These are phyloP conservation scores for Exephanes ischioxanthus DNA, from an alignment of 2,888 invertebrate species.

Conservation along the genomic window DNA sequence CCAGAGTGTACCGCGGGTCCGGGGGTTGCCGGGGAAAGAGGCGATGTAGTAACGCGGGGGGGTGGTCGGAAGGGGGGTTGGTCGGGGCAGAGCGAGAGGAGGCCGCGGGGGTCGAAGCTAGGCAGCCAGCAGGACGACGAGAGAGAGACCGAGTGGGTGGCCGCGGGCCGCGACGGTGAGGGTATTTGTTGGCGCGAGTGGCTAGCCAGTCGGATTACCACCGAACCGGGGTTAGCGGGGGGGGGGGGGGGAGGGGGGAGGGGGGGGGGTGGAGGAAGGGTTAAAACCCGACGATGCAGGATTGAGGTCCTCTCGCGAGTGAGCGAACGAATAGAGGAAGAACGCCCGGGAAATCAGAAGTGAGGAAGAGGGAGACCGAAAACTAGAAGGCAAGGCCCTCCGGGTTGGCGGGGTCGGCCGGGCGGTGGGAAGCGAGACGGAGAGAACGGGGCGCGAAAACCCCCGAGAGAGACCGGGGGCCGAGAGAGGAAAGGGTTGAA, in stretches of 20 bases:
- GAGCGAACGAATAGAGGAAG: slow-evolving; percentile 58
- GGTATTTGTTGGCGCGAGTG: slow-evolving; percentile 85
- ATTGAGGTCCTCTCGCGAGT: slow-evolving; percentile 40
- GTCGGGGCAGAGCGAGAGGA: too few species aligned
- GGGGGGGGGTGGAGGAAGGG: slow-evolving; percentile 66
- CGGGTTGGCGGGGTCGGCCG: slow-evolving; percentile 45
- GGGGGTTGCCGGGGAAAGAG: slow-evolving; percentile 50
- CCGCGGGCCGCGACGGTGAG: slow-evolving; percentile 79
- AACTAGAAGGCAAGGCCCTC: slow-evolving; percentile 40
- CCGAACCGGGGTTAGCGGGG: slow-evolving; percentile 73
- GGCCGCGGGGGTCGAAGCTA: slow-evolving; percentile 63
- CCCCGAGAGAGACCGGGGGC: slow-evolving; percentile 1
- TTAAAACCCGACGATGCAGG: slow-evolving; percentile 60
- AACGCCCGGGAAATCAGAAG: slow-evolving; percentile 49
- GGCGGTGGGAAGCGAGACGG: slow-evolving; percentile 64
- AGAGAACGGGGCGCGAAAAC: slow-evolving; percentile 23
- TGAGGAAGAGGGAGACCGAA: slow-evolving; percentile 60
- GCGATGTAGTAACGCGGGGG: slow-evolving; percentile 41
- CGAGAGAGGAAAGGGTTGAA: slow-evolving; percentile 40
- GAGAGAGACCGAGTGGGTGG: slow-evolving; percentile 73
- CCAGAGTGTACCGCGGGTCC: slow-evolving; percentile 82
- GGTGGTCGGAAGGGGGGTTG: slow-evolving; percentile 36
- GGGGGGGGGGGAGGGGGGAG: slow-evolving; percentile 71
- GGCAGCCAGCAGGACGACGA: slow-evolving; percentile 67
- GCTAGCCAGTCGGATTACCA: slow-evolving; percentile 85